phyloP scores from a whole-genome alignment of 2,113 vertebrate species.

The Odontesthes bonariensis region DNA sequence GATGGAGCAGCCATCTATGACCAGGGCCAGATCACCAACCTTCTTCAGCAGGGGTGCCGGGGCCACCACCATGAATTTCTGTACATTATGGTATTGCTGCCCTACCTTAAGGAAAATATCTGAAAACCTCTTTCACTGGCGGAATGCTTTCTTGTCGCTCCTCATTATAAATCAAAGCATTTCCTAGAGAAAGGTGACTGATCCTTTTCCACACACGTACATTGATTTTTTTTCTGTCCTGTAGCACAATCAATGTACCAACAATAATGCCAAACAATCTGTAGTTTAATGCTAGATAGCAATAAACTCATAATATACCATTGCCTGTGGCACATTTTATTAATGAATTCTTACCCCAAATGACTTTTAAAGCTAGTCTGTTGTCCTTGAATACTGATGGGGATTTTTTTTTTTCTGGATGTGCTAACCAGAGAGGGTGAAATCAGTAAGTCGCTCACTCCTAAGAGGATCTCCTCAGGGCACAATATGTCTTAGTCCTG shows the following conservation, averaged over 20 bases:
- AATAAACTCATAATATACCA: conserved; percentile 30
- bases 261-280: conserved; percentile 48
- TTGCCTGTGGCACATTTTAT: conserved; percentile 57
- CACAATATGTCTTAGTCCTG: conserved; percentile 74
- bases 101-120: background rate
- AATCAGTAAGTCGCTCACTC: conserved; percentile 68
- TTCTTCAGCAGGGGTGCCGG: no score
- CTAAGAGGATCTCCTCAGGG: conserved; percentile 67
- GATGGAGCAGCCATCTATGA: no score
- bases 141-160: background rate
- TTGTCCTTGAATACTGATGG: conserved; percentile 74
- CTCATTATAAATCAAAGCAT: conserved; percentile 42
- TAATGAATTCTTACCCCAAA: conserved; percentile 59
- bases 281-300: conserved; percentile 5
- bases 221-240: conserved; percentile 49
- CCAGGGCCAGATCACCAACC: no score
- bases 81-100: background rate
- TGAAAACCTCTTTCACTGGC: background rate
- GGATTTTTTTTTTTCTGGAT: conserved; percentile 2
- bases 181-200: conserved; percentile 41
- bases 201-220: conserved; percentile 25
- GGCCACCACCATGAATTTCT: no score
- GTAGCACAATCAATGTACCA: conserved; percentile 35
- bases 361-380: conserved; percentile 56
- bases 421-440: conserved; percentile 44